Conservation (phyloP, 2,888 invertebrate species). For the Micropterix aruncella region DNA sequence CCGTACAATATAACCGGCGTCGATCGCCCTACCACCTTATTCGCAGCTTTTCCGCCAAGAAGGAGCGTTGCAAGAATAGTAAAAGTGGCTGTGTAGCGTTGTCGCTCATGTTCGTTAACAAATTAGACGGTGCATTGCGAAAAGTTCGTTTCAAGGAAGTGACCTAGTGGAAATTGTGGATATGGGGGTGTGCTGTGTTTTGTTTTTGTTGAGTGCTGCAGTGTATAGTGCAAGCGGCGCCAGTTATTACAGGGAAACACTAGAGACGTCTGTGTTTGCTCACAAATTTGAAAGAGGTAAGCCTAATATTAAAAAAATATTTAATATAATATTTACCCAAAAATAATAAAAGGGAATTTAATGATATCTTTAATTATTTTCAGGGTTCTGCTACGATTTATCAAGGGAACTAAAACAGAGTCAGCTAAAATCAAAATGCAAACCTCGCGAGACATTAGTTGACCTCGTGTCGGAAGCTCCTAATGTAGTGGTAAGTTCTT, state of each 20-base stretch:
- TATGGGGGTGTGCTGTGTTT: too few species aligned
- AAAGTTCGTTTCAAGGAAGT: too few species aligned
- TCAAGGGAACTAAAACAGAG: slow-evolving; percentile 9
- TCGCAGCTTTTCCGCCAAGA: neutral
- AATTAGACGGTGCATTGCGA: too few species aligned
- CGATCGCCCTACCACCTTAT: neutral
- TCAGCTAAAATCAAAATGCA: slow-evolving; percentile 16
- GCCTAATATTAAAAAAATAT: too few species aligned
- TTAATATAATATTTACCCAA: too few species aligned
- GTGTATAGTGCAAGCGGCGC: neutral
- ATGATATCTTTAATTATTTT: too few species aligned
- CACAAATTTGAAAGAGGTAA: neutral
- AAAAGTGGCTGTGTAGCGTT: too few species aligned
- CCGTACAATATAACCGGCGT: neutral
- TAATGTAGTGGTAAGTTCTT: slow-evolving; percentile 5
- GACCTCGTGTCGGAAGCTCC: slow-evolving; percentile 12
- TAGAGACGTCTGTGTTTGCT: neutral
- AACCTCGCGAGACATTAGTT: slow-evolving; percentile 18
- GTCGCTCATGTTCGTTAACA: too few species aligned
- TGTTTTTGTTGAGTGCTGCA: neutral
- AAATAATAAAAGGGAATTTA: too few species aligned
- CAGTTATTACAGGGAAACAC: neutral
- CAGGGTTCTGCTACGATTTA: slow-evolving; percentile 4
- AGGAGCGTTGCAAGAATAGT: too few species aligned
- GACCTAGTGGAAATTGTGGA: too few species aligned